Evolutionary conservation across 1,140 invertebrate genomes (phyloP).

Genomic region (Bradynema listronoti): DNA sequence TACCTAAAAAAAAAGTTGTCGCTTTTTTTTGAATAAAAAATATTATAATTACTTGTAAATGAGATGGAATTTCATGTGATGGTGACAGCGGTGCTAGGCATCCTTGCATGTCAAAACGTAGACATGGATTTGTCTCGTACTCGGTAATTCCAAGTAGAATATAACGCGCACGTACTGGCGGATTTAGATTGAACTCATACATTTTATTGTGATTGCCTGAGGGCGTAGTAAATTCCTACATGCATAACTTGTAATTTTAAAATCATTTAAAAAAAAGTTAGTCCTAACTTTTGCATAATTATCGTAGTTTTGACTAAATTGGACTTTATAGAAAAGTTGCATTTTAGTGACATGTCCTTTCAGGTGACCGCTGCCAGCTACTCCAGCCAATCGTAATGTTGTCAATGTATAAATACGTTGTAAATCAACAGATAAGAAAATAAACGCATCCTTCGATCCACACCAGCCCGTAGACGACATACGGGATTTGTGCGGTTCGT

Average conservation of each 20-base stretch:
- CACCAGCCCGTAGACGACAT: slow-evolving; percentile 60
- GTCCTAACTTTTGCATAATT: slow-evolving; percentile 74
- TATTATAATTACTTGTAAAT: slow-evolving; percentile 44
- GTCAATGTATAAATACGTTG: slow-evolving; percentile 81
- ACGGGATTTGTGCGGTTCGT: slow-evolving; percentile 55
- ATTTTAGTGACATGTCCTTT: slow-evolving; percentile 70
- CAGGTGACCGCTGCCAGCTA: slow-evolving; percentile 50
- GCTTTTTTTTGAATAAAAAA: not conserved
- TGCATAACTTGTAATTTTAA: not conserved
- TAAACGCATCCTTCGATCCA: slow-evolving; percentile 76
- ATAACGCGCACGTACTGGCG: slow-evolving; percentile 82
- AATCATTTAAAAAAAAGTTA: slow-evolving; percentile 10
- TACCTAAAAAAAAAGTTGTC: slow-evolving; percentile 58
- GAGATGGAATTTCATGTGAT: slow-evolving; percentile 52
- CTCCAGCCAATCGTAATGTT: slow-evolving; percentile 57
- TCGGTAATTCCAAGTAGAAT: slow-evolving; percentile 85
- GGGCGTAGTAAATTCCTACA: slow-evolving; percentile 52
- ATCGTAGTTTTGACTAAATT: slow-evolving; percentile 84
- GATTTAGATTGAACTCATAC: slow-evolving; percentile 86
- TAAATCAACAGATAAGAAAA: slow-evolving; percentile 86
- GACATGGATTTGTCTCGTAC: slow-evolving; percentile 88
- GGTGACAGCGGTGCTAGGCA: slow-evolving; percentile 66
- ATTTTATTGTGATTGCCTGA: slow-evolving; percentile 88
- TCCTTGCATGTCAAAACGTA: slow-evolving; percentile 91
- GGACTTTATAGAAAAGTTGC: slow-evolving; percentile 89